Base-by-base conservation (phyloP, 2,797 vertebrate species). In the Chloroceryle inda region DNA sequence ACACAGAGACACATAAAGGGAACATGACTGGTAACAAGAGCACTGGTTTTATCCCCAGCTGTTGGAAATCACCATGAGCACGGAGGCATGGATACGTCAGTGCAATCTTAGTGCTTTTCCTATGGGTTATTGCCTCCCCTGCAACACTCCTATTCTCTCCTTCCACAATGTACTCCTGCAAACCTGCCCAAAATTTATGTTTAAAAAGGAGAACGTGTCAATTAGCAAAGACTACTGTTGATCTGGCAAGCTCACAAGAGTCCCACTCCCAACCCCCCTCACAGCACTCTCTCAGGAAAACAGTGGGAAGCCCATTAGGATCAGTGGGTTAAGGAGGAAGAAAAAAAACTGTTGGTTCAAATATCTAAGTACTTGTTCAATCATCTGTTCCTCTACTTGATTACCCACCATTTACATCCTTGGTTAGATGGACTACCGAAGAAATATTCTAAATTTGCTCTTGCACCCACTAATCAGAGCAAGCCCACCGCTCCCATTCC, bases 11-110 rank as follows among this genome's bases (percentile, higher is more conserved):
- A 93, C 63, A 86, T 71, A 91, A 88, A 97, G 78, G 66, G 74
- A 85, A 76, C 13, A 58, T 20, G 76, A 78, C 80, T 76, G n/a
- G 19, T 63, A 73, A 72, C 24, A 82, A 79, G 44, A 90, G 82
- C 80, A 74, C 42, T 80, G 83, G 75, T 49, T 80, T 96, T 87
- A 89, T 86, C 74, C 78, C 67, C 91, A 88, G 85, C 94, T 94
- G 72, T 87, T 88, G 93, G 85, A 97, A 96, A 93, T 91, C 81
- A 7, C 95, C 77, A 44, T 61, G 52, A 93, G 91, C 88, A 75
- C 50, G 50, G 86, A 97, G 92, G 94, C 94, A 92, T 22, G 69
- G 96, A 95, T 81, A 73, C 26, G 12, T 62, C 78, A 92, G 81
- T 52, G 73, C 77, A 97, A 85, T 50, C 56, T 85, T 67, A 92